Conservation (phyloP, 2,113 vertebrate species). For the Lipotes vexillifer region DNA sequence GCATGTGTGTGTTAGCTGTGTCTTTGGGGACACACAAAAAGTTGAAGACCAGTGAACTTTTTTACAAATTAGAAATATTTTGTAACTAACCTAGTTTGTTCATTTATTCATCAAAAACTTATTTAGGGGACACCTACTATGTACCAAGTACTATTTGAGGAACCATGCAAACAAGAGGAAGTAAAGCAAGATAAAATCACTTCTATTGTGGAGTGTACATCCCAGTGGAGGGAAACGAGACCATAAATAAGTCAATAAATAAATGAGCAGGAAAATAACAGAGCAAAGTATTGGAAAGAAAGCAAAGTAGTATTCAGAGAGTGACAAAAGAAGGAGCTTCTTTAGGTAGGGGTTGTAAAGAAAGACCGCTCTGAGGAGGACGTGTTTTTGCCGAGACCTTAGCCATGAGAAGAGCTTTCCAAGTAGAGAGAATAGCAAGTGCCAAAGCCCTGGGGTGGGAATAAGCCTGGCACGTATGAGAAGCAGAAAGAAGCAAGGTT, state of each 20-base stretch:
- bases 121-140: neutral
- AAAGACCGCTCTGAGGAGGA: neutral
- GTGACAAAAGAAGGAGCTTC: neutral
- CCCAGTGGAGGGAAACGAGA: neutral
- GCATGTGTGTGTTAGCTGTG: neutral
- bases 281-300: neutral
- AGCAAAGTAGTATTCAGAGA: neutral
- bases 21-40: neutral
- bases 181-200: neutral
- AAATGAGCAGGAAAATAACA: constrained; percentile 10
- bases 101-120: neutral
- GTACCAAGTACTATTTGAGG: neutral
- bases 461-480: neutral
- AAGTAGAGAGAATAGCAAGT: neutral
- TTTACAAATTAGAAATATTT: neutral
- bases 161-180: neutral
- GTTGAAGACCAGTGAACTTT: neutral
- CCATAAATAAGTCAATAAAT: neutral
- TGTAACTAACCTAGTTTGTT: neutral
- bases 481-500: neutral
- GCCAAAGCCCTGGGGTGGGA: neutral
- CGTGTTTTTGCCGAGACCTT: neutral
- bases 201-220: neutral
- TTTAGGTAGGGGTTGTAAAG: neutral
- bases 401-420: neutral